Evolutionary conservation across 2,113 vertebrate species (phyloP).

Genomic region (Propithecus coquereli): DNA sequence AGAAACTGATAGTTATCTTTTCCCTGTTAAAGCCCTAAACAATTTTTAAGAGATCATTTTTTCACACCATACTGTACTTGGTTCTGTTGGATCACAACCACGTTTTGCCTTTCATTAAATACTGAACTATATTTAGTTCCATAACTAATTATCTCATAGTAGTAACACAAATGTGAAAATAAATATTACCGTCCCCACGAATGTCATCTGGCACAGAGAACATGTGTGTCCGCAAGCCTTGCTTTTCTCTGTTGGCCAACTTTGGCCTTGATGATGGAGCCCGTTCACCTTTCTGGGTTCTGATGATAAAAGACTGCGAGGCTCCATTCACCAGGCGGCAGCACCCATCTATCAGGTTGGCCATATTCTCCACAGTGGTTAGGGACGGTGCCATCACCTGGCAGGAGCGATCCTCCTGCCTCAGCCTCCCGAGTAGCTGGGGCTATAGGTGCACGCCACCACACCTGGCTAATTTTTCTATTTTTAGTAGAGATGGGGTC

Average conservation of each 20-base stretch:
- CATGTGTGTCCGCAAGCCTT: no score
- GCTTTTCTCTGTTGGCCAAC: no score
- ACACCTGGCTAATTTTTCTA: no score
- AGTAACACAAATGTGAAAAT: slow-evolving; percentile 84
- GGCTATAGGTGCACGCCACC: no score
- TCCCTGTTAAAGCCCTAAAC: neutral
- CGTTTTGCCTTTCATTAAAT: slow-evolving; percentile 25
- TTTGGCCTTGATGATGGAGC: no score
- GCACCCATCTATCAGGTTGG: slow-evolving; percentile 97
- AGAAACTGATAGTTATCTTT: neutral
- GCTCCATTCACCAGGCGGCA: slow-evolving; percentile 93
- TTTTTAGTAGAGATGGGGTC: no score
- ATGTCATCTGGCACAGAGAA: slow-evolving; percentile 90
- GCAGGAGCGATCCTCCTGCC: no score
- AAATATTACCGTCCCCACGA: slow-evolving; percentile 99
- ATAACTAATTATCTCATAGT: slow-evolving; percentile 69
- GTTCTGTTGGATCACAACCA: slow-evolving; percentile 1
- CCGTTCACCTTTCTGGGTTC: slow-evolving; percentile 87
- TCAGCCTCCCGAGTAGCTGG: no score
- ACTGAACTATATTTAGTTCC: neutral
- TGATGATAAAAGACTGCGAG: slow-evolving; percentile 93
- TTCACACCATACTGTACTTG: neutral
- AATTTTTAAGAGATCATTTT: neutral
- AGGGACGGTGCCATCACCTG: slow-evolving; percentile 95
- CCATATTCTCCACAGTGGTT: slow-evolving; percentile 97